phyloP scores from a whole-genome alignment of 2,888 invertebrate genomes.

The Crossocerus cetratus region DNA sequence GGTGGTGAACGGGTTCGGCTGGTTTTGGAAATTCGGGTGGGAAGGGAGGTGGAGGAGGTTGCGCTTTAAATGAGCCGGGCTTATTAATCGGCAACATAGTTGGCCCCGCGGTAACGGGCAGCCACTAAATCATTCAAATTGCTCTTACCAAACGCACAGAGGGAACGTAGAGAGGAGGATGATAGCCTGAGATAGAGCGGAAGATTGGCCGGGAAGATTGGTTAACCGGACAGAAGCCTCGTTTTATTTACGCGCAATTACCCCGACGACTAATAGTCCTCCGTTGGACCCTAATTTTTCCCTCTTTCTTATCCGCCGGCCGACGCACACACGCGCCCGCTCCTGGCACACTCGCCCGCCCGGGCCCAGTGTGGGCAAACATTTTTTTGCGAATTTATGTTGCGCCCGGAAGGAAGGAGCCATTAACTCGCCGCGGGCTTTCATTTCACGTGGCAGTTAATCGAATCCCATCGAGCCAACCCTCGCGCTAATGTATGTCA shows the following conservation, averaged over 20 bases:
- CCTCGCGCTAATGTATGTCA: neutral
- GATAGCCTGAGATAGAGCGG: constrained; percentile 23
- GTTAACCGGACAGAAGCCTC: constrained; percentile 37
- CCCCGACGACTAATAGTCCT: constrained; percentile 47
- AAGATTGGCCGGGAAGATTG: constrained; percentile 34
- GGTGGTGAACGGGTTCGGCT: too few relatives aligned
- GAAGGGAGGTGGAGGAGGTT: neutral
- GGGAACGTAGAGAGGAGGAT: neutral
- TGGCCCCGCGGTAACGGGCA: too few relatives aligned
- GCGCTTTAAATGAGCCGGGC: too few relatives aligned
- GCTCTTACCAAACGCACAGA: too few relatives aligned
- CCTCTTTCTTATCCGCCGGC: neutral
- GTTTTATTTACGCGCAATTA: constrained; percentile 63
- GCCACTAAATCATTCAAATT: too few relatives aligned
- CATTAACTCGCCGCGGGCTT: constrained; percentile 53
- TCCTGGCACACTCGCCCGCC: constrained; percentile 20
- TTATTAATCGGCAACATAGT: too few relatives aligned
- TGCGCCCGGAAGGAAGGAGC: constrained; percentile 41
- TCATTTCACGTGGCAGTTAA: constrained; percentile 52
- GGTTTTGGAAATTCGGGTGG: too few relatives aligned
- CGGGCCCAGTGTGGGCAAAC: constrained; percentile 34
- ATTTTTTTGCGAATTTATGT: constrained; percentile 43
- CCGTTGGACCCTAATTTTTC: constrained; percentile 33
- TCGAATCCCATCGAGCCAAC: constrained; percentile 52
- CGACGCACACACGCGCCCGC: constrained; percentile 12